Base-by-base conservation (phyloP, 2,888 invertebrate genomes). In the Andrena haemorrhoa region DNA sequence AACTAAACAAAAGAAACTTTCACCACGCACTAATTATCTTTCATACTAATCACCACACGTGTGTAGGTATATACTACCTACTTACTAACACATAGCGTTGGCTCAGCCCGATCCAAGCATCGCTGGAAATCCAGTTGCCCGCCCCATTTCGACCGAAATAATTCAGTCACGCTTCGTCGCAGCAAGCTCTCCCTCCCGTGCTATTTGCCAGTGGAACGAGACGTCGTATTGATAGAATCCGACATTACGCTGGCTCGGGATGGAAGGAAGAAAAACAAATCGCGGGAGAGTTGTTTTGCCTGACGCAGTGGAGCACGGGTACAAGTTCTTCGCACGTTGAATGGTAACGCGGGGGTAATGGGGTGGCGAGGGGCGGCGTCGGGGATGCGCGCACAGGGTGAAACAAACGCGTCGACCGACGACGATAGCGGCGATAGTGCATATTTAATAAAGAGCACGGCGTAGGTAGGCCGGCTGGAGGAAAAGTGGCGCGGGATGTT, bases 361-460 rank as follows among this genome's bases (percentile, higher is more conserved):
- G 51, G 23, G 51, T 51, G 71, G 47, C n/a, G 51, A 56, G 41
- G 7, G 16, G 20, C 4, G 41, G 23, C 26, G 10, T 64, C 41
- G 2, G 41, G 41, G 41, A 29, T 29, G 33, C 29, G 23, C 53
- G 35, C 16, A 41, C 7, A 41, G 56, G 2, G 41, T 10, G 56
- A 20, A 75, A 65, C 63, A 63, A 70, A 58, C 58, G 79, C 23
- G 60, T 0, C 41, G 69, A 75, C 31, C 60, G 31, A 16, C 63
- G 31, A 75, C 73, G 76, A 76, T 64, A 47, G 33, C 51, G 63
- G 47, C 49, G 61, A 68, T 68, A 20, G 64, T 79, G 72, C 31
- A 84, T 78, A 61, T 86, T 87, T 86, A 75, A 87, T 82, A 75
- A 79, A 78, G 77, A 66, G 75, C 23, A 49, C 31, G 64, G 56